A percentile compares a stretch with the other conserved stretches of the same genome.
Evolutionary conservation across 2,888 invertebrate genomes (phyloP).

Genomic region (Enchytraeus crypticus): DNA sequence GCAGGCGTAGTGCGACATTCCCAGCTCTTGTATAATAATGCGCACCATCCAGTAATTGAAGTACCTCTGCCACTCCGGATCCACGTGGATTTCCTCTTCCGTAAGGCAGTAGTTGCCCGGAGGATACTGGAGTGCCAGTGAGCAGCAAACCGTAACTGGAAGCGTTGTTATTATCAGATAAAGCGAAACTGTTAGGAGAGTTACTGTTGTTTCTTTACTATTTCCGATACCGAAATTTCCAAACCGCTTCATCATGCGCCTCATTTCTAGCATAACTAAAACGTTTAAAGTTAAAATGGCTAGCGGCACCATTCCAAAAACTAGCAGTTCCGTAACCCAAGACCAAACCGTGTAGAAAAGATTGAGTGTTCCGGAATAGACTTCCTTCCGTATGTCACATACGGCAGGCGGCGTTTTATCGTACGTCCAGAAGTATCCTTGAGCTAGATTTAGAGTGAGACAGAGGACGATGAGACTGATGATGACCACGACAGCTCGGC

Average conservation of each 20-base stretch:
- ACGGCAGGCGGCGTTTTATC: conserved; percentile 18
- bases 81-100: conserved; percentile 30
- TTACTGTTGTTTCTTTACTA: conserved; percentile 40
- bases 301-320: conserved; percentile 42
- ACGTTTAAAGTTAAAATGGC: conserved; percentile 42
- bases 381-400: conserved; percentile 23
- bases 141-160: conserved; percentile 36
- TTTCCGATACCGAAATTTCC: conserved; percentile 14
- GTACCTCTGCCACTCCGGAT: conserved; percentile 35
- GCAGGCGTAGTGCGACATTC: conserved; percentile 41
- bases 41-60: conserved; percentile 34
- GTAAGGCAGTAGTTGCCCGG: conserved; percentile 28
- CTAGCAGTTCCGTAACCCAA: conserved; percentile 40
- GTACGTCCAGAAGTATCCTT: conserved; percentile 43
- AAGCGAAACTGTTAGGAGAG: conserved; percentile 41
- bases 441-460: conserved; percentile 35
- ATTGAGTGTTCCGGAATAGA: conserved; percentile 22
- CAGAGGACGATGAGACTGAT: conserved; percentile 31
- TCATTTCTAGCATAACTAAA: conserved; percentile 42
- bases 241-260: conserved; percentile 17
- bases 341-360: conserved; percentile 40
- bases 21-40: conserved; percentile 36
- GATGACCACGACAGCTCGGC: conserved; percentile 39
- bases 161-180: conserved; percentile 40
- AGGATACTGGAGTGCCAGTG: conserved; percentile 30